Conservation (phyloP, 2,888 invertebrate genomes). For the Mylabris sibirica region DNA sequence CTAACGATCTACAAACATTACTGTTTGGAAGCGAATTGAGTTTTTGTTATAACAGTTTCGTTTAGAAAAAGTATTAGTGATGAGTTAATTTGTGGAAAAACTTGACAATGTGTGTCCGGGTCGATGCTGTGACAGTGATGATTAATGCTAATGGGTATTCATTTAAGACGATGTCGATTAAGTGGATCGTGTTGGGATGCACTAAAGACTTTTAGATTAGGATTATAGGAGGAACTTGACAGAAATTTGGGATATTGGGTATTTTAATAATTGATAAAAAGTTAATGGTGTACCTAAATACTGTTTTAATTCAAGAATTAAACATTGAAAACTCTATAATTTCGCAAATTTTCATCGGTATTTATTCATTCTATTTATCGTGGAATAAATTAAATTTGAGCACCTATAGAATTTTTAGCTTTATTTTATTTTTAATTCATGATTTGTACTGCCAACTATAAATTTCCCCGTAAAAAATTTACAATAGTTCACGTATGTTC, state of each 20-base stretch:
- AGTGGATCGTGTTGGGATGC: background rate
- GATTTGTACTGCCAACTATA: slow-evolving; percentile 25
- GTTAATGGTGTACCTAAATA: too few species aligned
- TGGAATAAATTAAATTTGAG: background rate
- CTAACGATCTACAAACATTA: too few species aligned
- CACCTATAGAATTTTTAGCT: slow-evolving; percentile 14
- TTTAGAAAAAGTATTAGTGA: too few species aligned
- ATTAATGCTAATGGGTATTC: background rate
- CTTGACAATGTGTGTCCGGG: background rate
- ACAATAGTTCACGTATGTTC: slow-evolving; percentile 22
- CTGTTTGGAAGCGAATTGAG: too few species aligned
- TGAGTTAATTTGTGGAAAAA: too few species aligned
- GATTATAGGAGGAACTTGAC: too few species aligned
- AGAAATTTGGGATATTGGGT: background rate
- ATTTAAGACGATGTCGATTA: background rate
- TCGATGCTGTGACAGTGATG: background rate
- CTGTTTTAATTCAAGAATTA: too few species aligned
- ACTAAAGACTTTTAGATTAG: too few species aligned
- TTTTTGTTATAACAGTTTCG: too few species aligned
- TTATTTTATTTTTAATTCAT: slow-evolving; percentile 15
- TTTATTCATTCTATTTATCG: background rate
- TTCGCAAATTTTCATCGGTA: too few species aligned
- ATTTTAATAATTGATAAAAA: background rate
- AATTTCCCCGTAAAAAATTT: slow-evolving; percentile 21
- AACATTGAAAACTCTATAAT: too few species aligned